These are phyloP conservation scores for Prietella phreatophila DNA, from an alignment of 2,113 vertebrate species.

Conservation along the genomic window DNA sequence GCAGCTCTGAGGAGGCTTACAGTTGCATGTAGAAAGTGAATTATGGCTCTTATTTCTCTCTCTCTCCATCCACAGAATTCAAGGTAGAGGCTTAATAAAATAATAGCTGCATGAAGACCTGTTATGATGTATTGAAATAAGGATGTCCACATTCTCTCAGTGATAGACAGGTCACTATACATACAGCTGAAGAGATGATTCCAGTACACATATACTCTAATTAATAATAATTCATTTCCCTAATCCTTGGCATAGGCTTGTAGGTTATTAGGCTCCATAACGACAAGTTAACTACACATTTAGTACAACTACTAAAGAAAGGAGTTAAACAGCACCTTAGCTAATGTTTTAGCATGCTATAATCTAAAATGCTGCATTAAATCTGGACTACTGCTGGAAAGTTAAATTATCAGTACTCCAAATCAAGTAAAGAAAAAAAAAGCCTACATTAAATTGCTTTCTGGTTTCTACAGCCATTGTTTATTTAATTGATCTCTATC, in stretches of 20 bases:
- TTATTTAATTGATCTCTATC: neutral
- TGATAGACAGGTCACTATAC: neutral
- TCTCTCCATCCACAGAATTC: neutral
- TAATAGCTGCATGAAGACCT: neutral
- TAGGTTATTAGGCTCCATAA: neutral
- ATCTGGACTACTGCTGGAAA: neutral
- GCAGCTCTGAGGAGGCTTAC: slow-evolving; percentile 49
- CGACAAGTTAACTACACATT: neutral
- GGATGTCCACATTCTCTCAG: neutral
- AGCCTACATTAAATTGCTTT: neutral
- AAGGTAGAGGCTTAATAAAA: neutral
- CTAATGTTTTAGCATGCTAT: neutral
- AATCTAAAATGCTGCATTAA: neutral
- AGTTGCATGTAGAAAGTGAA: slow-evolving; percentile 45
- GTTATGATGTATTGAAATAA: neutral
- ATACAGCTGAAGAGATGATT: neutral
- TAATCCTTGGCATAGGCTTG: neutral
- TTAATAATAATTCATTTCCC: neutral
- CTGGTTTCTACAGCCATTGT: neutral
- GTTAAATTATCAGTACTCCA: neutral
- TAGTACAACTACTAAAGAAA: neutral
- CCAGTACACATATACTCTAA: neutral
- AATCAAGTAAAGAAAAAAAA: neutral
- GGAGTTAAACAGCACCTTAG: neutral
- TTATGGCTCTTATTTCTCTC: slow-evolving; percentile 1